Percentiles rank a stretch among this genome's conserved stretches.
phyloP scores from a whole-genome alignment of 2,797 vertebrate genomes.

The Neosilurus mollespiculum region DNA sequence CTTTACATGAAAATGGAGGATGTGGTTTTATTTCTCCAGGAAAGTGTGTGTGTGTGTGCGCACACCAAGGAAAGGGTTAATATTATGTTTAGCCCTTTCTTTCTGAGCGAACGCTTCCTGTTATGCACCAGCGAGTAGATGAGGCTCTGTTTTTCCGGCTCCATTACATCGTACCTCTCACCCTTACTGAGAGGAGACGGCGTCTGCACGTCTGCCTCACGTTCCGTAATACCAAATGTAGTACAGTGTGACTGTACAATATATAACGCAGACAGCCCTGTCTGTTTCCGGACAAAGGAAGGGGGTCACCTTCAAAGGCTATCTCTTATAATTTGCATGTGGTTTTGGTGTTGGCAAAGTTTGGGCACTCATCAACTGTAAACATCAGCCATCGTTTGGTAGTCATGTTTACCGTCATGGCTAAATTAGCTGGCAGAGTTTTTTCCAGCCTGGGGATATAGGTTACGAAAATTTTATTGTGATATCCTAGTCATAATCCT shows the following conservation, averaged over 20 bases:
- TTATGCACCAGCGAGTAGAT: conserved; percentile 47
- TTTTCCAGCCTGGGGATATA: no score
- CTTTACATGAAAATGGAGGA: neutral
- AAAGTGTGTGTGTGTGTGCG: conserved; percentile 42
- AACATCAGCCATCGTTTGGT: neutral
- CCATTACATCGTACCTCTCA: neutral
- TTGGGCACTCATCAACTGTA: neutral
- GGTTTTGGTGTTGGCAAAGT: neutral
- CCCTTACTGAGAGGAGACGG: neutral
- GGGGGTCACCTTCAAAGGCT: neutral
- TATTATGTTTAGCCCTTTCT: conserved; percentile 24
- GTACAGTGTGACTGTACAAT: no score
- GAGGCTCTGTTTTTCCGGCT: conserved; percentile 26
- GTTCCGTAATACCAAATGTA: neutral
- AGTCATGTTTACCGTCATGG: neutral
- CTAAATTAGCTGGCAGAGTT: no score
- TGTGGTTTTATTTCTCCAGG: neutral
- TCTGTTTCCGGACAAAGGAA: neutral
- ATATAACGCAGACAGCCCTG: neutral
- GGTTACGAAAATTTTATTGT: no score
- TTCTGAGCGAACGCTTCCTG: conserved; percentile 39
- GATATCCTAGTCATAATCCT: no score
- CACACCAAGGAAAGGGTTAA: conserved; percentile 26
- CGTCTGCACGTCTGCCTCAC: neutral
- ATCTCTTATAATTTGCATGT: conserved; percentile 10